Evolutionary conservation across 2,888 invertebrate genomes (phyloP).

Genomic region (Antitype chi): DNA sequence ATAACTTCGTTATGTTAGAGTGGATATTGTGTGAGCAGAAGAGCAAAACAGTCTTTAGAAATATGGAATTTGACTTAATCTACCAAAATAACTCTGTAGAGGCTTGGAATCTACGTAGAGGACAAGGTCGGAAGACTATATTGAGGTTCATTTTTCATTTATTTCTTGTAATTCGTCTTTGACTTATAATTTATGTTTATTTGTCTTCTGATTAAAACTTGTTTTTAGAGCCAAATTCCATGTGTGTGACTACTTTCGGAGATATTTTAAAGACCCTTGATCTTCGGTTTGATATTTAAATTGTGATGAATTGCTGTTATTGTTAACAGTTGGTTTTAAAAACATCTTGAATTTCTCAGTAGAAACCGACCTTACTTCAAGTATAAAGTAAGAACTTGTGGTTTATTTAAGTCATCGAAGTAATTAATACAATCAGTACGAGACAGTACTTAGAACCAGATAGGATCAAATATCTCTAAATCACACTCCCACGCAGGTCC

Average conservation of each 20-base stretch:
- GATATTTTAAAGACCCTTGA: not conserved
- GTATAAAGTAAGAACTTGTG: conserved; percentile 16
- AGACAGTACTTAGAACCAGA: conserved; percentile 37
- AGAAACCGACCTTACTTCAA: conserved; percentile 26
- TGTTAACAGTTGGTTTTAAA: not conserved
- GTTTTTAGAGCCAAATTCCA: not conserved
- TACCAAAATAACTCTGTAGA: not conserved
- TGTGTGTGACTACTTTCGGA: not conserved
- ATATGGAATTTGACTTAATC: not conserved
- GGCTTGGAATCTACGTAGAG: not conserved
- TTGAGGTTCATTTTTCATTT: not conserved
- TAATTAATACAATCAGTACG: conserved; percentile 32
- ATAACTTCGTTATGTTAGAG: not conserved
- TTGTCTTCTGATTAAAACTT: not conserved
- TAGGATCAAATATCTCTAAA: conserved; percentile 40
- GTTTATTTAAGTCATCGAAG: conserved; percentile 27
- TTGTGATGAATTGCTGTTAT: not conserved
- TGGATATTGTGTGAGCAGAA: not conserved
- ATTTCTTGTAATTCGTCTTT: not conserved
- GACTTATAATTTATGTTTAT: not conserved
- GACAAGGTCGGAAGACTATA: not conserved
- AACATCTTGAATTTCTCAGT: conserved; percentile 9
- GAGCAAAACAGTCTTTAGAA: not conserved
- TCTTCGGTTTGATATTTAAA: conserved; percentile 5
- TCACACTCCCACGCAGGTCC: conserved; percentile 59